Conservation (phyloP, 2,888 invertebrate species). For the Fabriciana adippe region DNA sequence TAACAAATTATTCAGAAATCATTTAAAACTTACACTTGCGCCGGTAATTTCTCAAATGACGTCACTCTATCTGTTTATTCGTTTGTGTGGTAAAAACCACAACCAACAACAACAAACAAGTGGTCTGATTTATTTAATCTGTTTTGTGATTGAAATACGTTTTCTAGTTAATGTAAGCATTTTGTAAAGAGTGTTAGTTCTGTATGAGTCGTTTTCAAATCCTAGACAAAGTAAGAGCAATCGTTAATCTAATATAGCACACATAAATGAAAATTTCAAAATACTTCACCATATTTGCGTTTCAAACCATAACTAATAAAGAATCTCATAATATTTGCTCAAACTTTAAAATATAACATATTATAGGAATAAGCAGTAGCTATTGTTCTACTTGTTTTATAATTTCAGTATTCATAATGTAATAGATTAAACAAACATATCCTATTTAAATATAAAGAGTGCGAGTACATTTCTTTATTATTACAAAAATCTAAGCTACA, state of each 20-base stretch:
- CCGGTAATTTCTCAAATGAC: background rate
- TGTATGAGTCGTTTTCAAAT: too few species aligned
- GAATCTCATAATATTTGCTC: slow-evolving; percentile 25
- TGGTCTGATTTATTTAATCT: too few species aligned
- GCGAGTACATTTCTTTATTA: slow-evolving; percentile 2
- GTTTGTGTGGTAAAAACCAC: too few species aligned
- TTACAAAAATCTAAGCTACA: background rate
- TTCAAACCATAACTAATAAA: slow-evolving; percentile 5
- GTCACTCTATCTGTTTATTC: too few species aligned
- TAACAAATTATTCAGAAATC: background rate
- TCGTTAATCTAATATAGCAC: background rate
- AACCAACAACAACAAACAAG: too few species aligned
- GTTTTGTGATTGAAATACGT: too few species aligned
- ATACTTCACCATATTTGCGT: background rate
- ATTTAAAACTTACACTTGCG: background rate
- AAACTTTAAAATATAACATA: slow-evolving; percentile 17
- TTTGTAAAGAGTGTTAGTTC: too few species aligned
- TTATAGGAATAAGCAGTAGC: slow-evolving; percentile 16
- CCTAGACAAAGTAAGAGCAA: background rate
- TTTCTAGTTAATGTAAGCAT: too few species aligned
- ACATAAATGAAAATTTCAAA: background rate
- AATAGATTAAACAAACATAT: slow-evolving; percentile 6
- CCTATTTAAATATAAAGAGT: slow-evolving; percentile 16
- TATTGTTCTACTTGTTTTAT: slow-evolving; percentile 33
- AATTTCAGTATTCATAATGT: slow-evolving; percentile 14